Evolutionary conservation across 2,113 vertebrate genomes (phyloP).

Genomic region (Cnemophilus loriae): DNA sequence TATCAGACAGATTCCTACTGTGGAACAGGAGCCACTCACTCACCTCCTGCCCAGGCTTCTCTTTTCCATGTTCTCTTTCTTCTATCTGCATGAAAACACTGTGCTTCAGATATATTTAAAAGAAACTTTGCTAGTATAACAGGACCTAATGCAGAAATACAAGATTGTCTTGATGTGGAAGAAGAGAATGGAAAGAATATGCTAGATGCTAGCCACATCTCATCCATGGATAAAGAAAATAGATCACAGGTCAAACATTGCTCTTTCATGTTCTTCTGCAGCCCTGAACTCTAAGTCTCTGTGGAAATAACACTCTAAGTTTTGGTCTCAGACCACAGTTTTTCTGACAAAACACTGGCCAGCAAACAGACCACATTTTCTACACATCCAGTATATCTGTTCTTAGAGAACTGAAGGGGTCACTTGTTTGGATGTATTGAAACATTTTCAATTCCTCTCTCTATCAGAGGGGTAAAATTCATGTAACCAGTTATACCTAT

Average conservation of each 20-base stretch:
- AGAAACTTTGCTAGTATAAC: neutral
- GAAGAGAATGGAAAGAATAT: neutral
- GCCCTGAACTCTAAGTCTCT: neutral
- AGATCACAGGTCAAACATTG: neutral
- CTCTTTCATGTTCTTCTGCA: neutral
- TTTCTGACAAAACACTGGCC: neutral
- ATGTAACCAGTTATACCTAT: neutral
- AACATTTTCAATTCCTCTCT: neutral
- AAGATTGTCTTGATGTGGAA: neutral
- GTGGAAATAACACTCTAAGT: neutral
- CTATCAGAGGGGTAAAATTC: neutral
- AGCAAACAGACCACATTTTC: neutral
- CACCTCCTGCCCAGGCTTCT: conserved; percentile 55
- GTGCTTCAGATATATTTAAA: neutral
- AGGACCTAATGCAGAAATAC: neutral
- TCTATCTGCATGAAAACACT: conserved; percentile 70
- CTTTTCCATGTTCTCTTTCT: conserved; percentile 78
- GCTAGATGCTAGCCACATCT: neutral
- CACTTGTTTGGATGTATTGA: neutral
- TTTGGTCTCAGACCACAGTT: neutral
- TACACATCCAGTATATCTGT: neutral
- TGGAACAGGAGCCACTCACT: conserved; percentile 77
- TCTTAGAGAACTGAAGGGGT: neutral
- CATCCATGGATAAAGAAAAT: neutral
- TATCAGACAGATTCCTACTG: conserved; percentile 51